phyloP scores from a whole-genome alignment of 2,888 invertebrate species.

The Himalopsyche kuldschensis region DNA sequence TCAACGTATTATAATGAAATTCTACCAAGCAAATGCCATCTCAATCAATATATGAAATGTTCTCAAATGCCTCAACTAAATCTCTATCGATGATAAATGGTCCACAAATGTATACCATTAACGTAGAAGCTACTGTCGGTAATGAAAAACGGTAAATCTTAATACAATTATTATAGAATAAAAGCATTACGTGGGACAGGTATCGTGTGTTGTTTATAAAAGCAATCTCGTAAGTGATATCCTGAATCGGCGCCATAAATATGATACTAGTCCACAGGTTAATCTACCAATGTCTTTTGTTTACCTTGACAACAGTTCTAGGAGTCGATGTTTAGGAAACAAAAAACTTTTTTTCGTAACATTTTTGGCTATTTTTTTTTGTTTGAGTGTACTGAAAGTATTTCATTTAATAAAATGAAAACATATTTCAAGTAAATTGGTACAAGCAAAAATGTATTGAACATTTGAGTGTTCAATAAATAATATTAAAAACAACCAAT shows the following conservation, averaged over 20 bases:
- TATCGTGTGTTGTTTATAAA: neutral
- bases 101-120: neutral
- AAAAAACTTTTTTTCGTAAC: neutral
- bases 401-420: too few relatives aligned
- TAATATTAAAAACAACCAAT: too few relatives aligned
- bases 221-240: neutral
- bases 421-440: too few relatives aligned
- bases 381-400: too few relatives aligned
- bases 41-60: too few relatives aligned
- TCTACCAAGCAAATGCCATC: too few relatives aligned
- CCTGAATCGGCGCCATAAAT: neutral
- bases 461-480: too few relatives aligned
- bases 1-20: too few relatives aligned
- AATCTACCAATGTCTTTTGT: neutral
- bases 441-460: too few relatives aligned
- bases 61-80: too few relatives aligned
- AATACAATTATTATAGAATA: neutral
- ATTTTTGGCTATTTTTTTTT: too few relatives aligned
- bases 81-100: too few relatives aligned
- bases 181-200: neutral
- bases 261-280: neutral
- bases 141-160: neutral
- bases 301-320: neutral
- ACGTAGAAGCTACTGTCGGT: neutral
- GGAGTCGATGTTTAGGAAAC: neutral